Evolutionary conservation across 2,113 vertebrate species (phyloP), one percentile per base, ranked within the genome.

Genomic region (Cricetomys ansorgei): DNA sequence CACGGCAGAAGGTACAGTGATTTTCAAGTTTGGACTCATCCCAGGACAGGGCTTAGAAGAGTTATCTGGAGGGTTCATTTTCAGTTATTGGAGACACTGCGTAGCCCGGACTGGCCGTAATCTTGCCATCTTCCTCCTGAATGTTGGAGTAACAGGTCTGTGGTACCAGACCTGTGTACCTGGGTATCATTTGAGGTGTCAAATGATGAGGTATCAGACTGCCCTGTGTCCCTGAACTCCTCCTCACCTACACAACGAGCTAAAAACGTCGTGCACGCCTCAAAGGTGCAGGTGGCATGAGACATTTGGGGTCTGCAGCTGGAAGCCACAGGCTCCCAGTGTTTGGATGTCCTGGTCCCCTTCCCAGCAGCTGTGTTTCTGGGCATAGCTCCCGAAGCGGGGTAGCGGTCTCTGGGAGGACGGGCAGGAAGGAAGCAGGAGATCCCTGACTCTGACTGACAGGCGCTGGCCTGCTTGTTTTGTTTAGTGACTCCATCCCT

Each of bases 391-490:
- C 73, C 73, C 11, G 6, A 25, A 6, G 31, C 5, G 19, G 62
- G 0, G 0, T n/a, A 8, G 81, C n/a, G 15, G 55, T 0, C 37
- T 37, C 94, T 13, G 81, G 64, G 45, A 37, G 5, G 12, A 9
- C 13, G 40, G 57, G 29, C 2, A 0, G 31, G 81, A 83, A 16
- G 62, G 65, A 48, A 73, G n/a, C 0, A 0, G 45, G 76, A 37
- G 27, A 83, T 83, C 86, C 80, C 59, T 0, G n/a, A 83, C 70
- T 92, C 8, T 3, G 89, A 40, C 77, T 25, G 86, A 93, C 1
- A 53, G 45, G 80, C 69, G 15, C 25, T 81, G 29, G 83, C 45
- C 62, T 91, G 96, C 92, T 94, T 90, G 96, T 94, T 97, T 95
- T 94, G 96, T 94, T 96, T 96, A 84, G 88, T 0, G 59, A 95